Conservation (phyloP, 1,140 invertebrate genomes). For the Dysdera silvatica region DNA sequence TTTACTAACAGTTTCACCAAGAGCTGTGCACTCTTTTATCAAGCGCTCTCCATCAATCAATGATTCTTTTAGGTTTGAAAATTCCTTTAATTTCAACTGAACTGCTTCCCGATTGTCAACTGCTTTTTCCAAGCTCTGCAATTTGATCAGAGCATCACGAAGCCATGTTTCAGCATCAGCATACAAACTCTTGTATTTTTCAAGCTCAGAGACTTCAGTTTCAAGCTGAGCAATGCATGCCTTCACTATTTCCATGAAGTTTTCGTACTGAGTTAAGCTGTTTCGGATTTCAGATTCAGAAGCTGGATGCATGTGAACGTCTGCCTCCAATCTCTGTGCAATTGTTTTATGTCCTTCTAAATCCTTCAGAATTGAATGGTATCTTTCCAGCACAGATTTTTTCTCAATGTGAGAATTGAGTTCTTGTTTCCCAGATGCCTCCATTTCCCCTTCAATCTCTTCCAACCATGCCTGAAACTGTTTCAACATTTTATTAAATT, state of each 20-base stretch:
- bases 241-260: slow-evolving; percentile 39
- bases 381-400: slow-evolving; percentile 29
- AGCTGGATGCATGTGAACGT: slow-evolving; percentile 33
- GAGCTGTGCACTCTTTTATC: slow-evolving; percentile 62
- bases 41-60: slow-evolving; percentile 62
- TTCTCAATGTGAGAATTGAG: slow-evolving; percentile 29
- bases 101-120: slow-evolving; percentile 71
- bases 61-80: slow-evolving; percentile 58
- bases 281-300: slow-evolving; percentile 73
- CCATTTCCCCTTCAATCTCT: slow-evolving; percentile 72
- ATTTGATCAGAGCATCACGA: slow-evolving; percentile 66
- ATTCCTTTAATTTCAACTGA: slow-evolving; percentile 61
- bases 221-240: slow-evolving; percentile 49
- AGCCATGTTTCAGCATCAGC: slow-evolving; percentile 79
- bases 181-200: slow-evolving; percentile 71
- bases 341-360: slow-evolving; percentile 53
- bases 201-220: slow-evolving; percentile 74
- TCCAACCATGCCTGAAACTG: slow-evolving; percentile 57
- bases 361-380: slow-evolving; percentile 32
- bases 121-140: slow-evolving; percentile 74
- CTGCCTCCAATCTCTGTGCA: slow-evolving; percentile 49
- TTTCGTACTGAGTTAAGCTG: slow-evolving; percentile 21
- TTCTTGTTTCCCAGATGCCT: slow-evolving; percentile 44
- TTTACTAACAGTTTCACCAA: slow-evolving; percentile 67
- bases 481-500: slow-evolving; percentile 58